Base-by-base conservation (phyloP, 2,113 vertebrate genomes). In the Paramormyrops kingsleyae region DNA sequence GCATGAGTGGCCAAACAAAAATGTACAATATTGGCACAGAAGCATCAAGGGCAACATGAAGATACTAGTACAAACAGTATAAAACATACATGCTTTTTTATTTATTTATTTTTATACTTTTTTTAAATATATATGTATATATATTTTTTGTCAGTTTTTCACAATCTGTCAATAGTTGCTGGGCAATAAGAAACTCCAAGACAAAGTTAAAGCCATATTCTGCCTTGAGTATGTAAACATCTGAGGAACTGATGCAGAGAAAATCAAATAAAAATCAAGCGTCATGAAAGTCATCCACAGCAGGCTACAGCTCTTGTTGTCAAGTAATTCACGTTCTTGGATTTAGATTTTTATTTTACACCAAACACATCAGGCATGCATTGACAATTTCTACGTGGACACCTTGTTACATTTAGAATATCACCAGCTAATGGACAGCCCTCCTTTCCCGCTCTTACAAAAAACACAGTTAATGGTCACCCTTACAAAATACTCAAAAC, bases 321-420 rank as follows among this genome's bases (percentile, higher is more conserved):
- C 90, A 95, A 91, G 83, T 92, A 88, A 80, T 80, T 80, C 74
- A 42, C 35, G 35, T 80, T 80, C 74, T 42, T 35, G 74, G 31
- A 80, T 80, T 80, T 80, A 80, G 35, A 39, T 80, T 80, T 31
- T 92, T 92, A 93, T 88, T 95, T 91, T 95, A 96, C 95, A 96
- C 95, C 94, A 89, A 96, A 96, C 95, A 96, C 93, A 94, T 95
- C 95, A 95, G 95, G 96, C 96, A 96, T 96, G 96, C 95, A 96
- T 91, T 91, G 92, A 95, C 95, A 92, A 95, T 92, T 94, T 94
- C 91, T 46, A 95, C 94, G 93, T 91, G 91, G 91, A 94, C 94
- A 94, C 93, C 91, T 93, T 87, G 91, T 88, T 13, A 92, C 80
- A 91, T 91, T 92, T 87, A 89, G 91, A 59, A 91, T 91, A 92